Conservation (phyloP, 2,113 vertebrate species). For the Amphiprion ocellaris region DNA sequence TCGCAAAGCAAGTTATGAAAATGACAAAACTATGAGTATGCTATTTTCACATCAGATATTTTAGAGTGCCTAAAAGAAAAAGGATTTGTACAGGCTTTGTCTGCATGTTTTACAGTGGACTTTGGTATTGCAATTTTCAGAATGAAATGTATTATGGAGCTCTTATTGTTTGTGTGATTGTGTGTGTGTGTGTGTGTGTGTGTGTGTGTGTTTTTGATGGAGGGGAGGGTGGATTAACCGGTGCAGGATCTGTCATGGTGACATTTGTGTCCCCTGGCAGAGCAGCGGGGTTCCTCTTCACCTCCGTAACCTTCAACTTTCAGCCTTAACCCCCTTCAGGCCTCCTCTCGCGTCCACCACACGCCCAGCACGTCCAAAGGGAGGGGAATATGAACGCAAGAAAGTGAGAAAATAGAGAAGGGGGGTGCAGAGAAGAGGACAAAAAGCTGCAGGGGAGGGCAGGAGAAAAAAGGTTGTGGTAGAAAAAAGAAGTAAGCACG, state of each 20-base stretch:
- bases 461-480: constrained; percentile 28
- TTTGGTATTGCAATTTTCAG: constrained; percentile 16
- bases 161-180: constrained; percentile 26
- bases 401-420: constrained; percentile 48
- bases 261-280: constrained; percentile 85
- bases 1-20: not conserved
- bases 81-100: not conserved
- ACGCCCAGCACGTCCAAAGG: constrained; percentile 48
- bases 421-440: constrained; percentile 39
- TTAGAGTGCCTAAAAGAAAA: constrained; percentile 1
- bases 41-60: constrained; percentile 8
- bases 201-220: constrained; percentile 26
- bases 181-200: constrained; percentile 13
- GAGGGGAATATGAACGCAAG: constrained; percentile 45
- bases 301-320: constrained; percentile 88
- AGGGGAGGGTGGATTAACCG: constrained; percentile 75
- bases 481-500: constrained; percentile 20
- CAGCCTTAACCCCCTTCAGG: constrained; percentile 81
- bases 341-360: constrained; percentile 70
- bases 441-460: constrained; percentile 38
- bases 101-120: constrained; percentile 8
- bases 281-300: constrained; percentile 85
- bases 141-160: constrained; percentile 24
- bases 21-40: not conserved
- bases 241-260: constrained; percentile 84